A percentile compares a stretch with the other conserved stretches of the same genome.
phyloP scores from a whole-genome alignment of 2,888 invertebrate genomes.

The Apodemia zela region DNA sequence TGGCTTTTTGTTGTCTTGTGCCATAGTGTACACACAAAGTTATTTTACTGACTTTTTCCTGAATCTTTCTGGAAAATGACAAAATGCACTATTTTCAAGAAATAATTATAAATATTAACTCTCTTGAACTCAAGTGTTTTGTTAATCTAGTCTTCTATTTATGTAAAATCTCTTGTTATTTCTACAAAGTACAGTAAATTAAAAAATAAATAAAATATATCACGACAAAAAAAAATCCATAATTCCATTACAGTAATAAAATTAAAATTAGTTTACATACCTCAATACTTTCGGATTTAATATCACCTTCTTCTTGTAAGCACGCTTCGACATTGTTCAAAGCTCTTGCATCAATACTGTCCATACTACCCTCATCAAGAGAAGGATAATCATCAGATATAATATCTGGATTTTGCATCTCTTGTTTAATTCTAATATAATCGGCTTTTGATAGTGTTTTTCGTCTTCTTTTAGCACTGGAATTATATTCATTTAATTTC shows the following conservation, averaged over 20 bases:
- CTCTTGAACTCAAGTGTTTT: no score
- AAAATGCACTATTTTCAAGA: no score
- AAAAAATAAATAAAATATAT: no score
- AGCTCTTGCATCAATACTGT: slow-evolving; percentile 58
- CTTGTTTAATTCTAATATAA: slow-evolving; percentile 44
- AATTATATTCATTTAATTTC: slow-evolving; percentile 4
- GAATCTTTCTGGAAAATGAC: no score
- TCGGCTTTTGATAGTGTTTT: slow-evolving; percentile 20
- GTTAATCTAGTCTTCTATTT: no score
- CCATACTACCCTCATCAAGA: slow-evolving; percentile 58
- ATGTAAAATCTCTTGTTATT: no score
- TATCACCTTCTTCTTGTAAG: slow-evolving; percentile 50
- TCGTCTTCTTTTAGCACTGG: neutral
- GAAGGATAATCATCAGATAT: slow-evolving; percentile 52
- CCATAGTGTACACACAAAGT: no score
- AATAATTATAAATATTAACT: no score
- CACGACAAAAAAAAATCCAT: no score
- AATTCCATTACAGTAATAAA: neutral
- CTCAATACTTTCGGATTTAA: slow-evolving; percentile 48
- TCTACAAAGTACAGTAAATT: no score
- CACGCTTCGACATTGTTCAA: slow-evolving; percentile 64
- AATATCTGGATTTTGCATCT: slow-evolving; percentile 44
- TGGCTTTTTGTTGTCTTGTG: no score
- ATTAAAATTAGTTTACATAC: slow-evolving; percentile 34
- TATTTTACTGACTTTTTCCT: no score